Percentiles rank a stretch among this genome's conserved stretches.
phyloP scores from a whole-genome alignment of 2,888 invertebrate genomes.

The Amorpha juglandis region DNA sequence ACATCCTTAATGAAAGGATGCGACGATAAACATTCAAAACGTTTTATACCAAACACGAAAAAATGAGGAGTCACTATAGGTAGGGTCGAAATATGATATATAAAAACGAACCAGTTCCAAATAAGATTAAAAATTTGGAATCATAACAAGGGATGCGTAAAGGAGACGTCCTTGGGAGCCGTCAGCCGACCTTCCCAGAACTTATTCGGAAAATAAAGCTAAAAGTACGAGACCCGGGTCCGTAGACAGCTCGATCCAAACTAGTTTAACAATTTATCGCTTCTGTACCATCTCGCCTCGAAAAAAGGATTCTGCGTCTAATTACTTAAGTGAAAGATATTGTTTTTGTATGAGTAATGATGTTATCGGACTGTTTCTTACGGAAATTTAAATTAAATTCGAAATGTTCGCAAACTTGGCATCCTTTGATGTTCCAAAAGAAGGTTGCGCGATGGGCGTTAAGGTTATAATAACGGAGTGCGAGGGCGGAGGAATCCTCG shows the following conservation, averaged over 20 bases:
- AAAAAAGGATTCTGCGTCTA: constrained; percentile 54
- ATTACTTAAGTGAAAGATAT: constrained; percentile 50
- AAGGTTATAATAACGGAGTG: constrained; percentile 50
- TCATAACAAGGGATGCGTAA: constrained; percentile 50
- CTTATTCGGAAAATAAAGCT: constrained; percentile 65
- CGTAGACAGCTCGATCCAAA: constrained; percentile 57
- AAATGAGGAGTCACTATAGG: constrained; percentile 6
- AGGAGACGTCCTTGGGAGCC: constrained; percentile 65
- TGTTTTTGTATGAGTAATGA: constrained; percentile 42
- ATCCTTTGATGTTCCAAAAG: constrained; percentile 50
- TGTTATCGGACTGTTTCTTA: constrained; percentile 36
- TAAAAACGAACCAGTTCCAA: constrained; percentile 15
- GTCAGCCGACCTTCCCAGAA: constrained; percentile 75
- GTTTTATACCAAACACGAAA: constrained; percentile 27
- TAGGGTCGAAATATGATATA: constrained; percentile 12
- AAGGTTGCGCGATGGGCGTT: constrained; percentile 47
- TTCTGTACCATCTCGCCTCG: constrained; percentile 51
- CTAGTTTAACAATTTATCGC: constrained; percentile 66
- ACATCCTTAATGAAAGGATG: constrained; percentile 45
- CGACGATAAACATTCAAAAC: constrained; percentile 34
- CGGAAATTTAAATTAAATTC: constrained; percentile 53
- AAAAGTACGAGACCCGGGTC: constrained; percentile 56
- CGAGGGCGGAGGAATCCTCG: constrained; percentile 7
- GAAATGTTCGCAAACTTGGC: constrained; percentile 41
- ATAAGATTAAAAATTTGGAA: constrained; percentile 45